Evolutionary conservation across 1,140 invertebrate genomes (phyloP), one percentile per base, ranked within the genome.

Genomic region (Phymastichus coffea): DNA sequence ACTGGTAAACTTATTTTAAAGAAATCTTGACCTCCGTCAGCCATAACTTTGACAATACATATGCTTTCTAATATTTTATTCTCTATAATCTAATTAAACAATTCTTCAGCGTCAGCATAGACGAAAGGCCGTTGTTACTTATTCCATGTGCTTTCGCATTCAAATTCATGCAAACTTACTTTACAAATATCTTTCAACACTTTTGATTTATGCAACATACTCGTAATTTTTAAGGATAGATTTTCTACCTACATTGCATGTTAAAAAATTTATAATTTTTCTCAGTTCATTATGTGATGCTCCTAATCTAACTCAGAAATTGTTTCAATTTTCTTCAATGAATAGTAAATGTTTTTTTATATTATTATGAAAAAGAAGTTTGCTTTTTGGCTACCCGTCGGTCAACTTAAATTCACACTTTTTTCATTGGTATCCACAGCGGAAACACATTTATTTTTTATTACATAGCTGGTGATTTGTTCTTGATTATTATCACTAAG

Each of bases 181-280:
- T 57, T 47, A 46, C 37, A 47, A 4, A 57, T n/a, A n/a, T n/a
- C n/a, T n/a, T n/a, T n/a, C n/a, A n/a, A n/a, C n/a, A n/a, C n/a
- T n/a, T n/a, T n/a, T 22, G 54, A 57, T 47, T 47, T 19, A 15
- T 37, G 22, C 12, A 26, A 47, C 25, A 46, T 47, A 46, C 47
- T 41, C 15, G 43, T 57, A 57, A 47, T 35, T 17, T n/a, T 12
- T 7, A 19, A 30, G 40, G 35, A 57, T 20, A 35, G 54, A 57
- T 15, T 46, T 44, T 37, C 28, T 57, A 10, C 54, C 54, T 8
- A 46, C 19, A 35, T 46, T 35, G 22, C 40, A 46, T 35, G 26
- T 47, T 9, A 57, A 20, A 46, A 56, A 56, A 44, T 56, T 56
- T 14, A 30, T 56, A 14, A 56, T 20, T 46, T 28, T 56, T 56